Evolutionary conservation across 2,888 invertebrate genomes (phyloP).

Genomic region (Agapostemon virescens): DNA sequence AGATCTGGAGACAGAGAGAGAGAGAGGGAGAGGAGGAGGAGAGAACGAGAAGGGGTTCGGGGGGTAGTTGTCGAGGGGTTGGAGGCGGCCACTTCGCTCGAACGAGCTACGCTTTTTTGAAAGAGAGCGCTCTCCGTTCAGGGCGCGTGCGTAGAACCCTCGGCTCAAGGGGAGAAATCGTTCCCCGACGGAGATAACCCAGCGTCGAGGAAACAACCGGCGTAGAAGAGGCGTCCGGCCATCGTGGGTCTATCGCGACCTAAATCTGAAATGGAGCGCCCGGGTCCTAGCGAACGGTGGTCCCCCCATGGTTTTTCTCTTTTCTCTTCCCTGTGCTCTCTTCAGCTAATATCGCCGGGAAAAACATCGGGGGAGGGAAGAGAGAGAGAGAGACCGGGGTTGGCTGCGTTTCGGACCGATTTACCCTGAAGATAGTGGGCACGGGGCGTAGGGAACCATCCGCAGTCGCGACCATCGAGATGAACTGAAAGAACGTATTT

Average conservation of each 20-base stretch:
- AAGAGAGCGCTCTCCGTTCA: neutral
- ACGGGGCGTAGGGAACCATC: neutral
- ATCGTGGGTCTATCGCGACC: slow-evolving; percentile 63
- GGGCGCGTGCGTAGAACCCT: neutral
- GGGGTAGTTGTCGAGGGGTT: slow-evolving; percentile 10
- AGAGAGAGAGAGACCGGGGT: neutral
- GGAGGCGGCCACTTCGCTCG: slow-evolving; percentile 19
- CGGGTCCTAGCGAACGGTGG: slow-evolving; percentile 43
- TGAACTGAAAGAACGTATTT: neutral
- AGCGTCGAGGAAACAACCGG: slow-evolving; percentile 52
- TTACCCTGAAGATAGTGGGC: neutral
- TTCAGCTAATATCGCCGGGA: slow-evolving; percentile 31
- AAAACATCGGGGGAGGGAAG: neutral
- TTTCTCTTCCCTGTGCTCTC: neutral
- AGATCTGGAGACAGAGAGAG: slow-evolving; percentile 13
- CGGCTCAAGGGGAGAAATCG: slow-evolving; percentile 32
- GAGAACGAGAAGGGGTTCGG: too few relatives aligned
- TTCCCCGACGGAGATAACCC: slow-evolving; percentile 58
- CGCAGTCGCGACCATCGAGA: slow-evolving; percentile 10
- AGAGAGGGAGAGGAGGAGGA: too few relatives aligned
- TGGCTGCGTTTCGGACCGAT: slow-evolving; percentile 7
- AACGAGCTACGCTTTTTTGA: slow-evolving; percentile 15
- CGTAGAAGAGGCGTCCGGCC: slow-evolving; percentile 41
- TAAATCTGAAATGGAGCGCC: slow-evolving; percentile 65
- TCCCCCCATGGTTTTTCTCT: slow-evolving; percentile 37